A percentile compares a stretch with the other conserved stretches of the same genome.
These are phyloP conservation scores for Scaptomyza reducta DNA, from an alignment of 2,888 invertebrate species.

Conservation along the genomic window DNA sequence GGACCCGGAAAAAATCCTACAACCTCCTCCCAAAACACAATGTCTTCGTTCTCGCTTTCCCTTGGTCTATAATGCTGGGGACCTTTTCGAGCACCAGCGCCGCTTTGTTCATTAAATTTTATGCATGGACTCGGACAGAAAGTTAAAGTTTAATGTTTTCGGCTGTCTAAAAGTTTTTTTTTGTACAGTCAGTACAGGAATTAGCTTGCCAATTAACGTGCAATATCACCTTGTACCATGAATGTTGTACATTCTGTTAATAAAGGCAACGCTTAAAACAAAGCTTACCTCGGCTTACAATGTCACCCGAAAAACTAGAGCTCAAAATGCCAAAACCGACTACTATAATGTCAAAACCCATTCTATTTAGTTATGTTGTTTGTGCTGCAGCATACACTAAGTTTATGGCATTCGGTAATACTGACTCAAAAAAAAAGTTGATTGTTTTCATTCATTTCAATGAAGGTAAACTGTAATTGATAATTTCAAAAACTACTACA, in stretches of 20 bases:
- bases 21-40: neutral
- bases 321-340: conserved; percentile 25
- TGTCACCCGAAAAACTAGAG: conserved; percentile 25
- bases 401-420: no score
- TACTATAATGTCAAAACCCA: conserved; percentile 26
- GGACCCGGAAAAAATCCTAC: neutral
- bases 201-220: conserved; percentile 5
- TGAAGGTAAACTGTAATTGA: no score
- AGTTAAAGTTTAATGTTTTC: conserved; percentile 7
- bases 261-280: conserved; percentile 16
- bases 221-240: neutral
- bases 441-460: no score
- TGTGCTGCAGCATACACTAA: conserved; percentile 25
- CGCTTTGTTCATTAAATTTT: conserved; percentile 29
- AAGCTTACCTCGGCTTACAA: conserved; percentile 29
- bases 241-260: conserved; percentile 18
- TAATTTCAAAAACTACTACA: no score
- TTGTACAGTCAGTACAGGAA: neutral
- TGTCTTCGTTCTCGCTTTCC: neutral
- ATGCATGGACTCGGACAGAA: neutral
- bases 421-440: neutral
- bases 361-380: conserved; percentile 1
- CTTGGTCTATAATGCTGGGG: neutral
- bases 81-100: conserved; percentile 3
- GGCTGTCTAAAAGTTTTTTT: neutral